Evolutionary conservation across 2,797 vertebrate species (phyloP).

Genomic region (Fundulus diaphanus): DNA sequence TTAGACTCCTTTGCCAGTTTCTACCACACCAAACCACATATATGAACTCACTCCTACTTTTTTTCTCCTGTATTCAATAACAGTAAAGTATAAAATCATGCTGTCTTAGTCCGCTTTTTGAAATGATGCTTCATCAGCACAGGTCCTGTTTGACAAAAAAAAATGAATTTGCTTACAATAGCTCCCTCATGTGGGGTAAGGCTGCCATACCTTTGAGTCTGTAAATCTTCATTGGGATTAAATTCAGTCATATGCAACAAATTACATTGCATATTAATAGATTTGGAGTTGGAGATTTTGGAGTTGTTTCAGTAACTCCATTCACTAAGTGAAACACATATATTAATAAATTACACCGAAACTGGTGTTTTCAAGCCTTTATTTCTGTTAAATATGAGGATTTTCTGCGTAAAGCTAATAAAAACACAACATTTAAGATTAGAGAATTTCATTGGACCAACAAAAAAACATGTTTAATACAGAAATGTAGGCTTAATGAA

Average conservation of each 20-base stretch:
- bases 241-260: not conserved
- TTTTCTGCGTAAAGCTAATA: not conserved
- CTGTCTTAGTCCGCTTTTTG: not conserved
- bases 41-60: not conserved
- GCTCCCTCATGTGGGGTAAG: slow-evolving; percentile 64
- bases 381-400: not conserved
- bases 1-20: slow-evolving; percentile 29
- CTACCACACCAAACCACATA: not conserved
- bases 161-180: slow-evolving; percentile 44
- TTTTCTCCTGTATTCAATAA: not conserved
- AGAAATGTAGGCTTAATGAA: not conserved
- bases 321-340: not conserved
- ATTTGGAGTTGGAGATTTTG: too few relatives aligned
- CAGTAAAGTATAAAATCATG: slow-evolving; percentile 1
- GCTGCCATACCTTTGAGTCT: not conserved
- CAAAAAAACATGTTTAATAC: not conserved
- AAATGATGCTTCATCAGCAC: slow-evolving; percentile 11
- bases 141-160: slow-evolving; percentile 1
- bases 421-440: not conserved
- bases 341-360: not conserved
- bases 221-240: too few relatives aligned
- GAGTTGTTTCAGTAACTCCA: not conserved
- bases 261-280: not conserved
- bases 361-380: not conserved
- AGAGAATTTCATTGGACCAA: not conserved